Evolutionary conservation across 2,888 invertebrate species (phyloP).

Genomic region (Odontothrips loti): DNA sequence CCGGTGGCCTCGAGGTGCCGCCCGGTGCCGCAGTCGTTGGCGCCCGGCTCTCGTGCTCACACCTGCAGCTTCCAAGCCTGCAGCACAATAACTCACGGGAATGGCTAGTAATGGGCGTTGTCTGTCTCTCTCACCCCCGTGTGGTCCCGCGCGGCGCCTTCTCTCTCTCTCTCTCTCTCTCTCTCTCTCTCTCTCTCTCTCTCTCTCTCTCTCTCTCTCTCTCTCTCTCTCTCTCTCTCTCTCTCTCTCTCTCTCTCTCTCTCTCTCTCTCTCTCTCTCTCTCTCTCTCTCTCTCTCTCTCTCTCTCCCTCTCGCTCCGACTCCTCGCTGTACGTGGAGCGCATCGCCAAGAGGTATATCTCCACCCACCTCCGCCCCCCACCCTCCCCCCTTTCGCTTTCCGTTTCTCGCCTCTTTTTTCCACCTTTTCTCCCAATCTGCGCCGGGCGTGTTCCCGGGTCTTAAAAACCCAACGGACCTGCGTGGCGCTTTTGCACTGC

Average conservation of each 20-base stretch:
- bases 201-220: background rate
- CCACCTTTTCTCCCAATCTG: background rate
- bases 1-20: no score
- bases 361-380: background rate
- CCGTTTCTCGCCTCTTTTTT: background rate
- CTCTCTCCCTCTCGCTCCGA: background rate
- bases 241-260: background rate
- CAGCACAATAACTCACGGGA: constrained; percentile 22
- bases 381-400: background rate
- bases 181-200: background rate
- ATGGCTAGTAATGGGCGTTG: constrained; percentile 22
- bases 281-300: constrained; percentile 12
- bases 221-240: background rate
- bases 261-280: background rate
- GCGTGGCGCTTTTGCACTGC: no score
- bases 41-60: constrained; percentile 40
- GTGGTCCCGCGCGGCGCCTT: background rate
- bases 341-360: background rate
- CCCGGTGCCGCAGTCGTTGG: constrained; percentile 44
- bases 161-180: background rate
- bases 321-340: background rate
- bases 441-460: background rate
- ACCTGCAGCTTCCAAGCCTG: constrained; percentile 15
- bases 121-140: background rate
- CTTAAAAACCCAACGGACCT: background rate